phyloP scores from a whole-genome alignment of 2,113 vertebrate genomes.

The Fregetta grallaria region DNA sequence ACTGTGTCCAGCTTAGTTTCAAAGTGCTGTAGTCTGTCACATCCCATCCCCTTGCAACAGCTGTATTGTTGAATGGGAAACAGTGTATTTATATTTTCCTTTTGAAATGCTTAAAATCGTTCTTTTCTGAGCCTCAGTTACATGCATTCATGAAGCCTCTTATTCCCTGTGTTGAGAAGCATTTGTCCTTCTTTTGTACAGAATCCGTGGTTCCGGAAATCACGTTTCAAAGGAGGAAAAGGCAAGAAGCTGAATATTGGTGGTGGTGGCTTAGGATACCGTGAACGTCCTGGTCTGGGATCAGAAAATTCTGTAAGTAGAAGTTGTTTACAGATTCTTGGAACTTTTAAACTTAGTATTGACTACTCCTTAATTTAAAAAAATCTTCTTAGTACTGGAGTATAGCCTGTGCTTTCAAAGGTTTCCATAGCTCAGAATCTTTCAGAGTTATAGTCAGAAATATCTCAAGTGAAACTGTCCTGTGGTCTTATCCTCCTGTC shows the following conservation, averaged over 20 bases:
- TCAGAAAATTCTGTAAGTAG: slow-evolving; percentile 89
- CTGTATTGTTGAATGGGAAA: background rate
- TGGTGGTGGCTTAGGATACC: slow-evolving; percentile 93
- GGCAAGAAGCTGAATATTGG: slow-evolving; percentile 96
- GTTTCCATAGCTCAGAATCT: background rate
- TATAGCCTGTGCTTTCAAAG: background rate
- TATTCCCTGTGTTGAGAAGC: background rate
- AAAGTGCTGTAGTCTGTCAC: background rate
- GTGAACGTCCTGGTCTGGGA: slow-evolving; percentile 92
- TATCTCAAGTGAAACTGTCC: background rate
- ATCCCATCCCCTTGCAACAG: background rate
- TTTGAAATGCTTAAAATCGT: background rate
- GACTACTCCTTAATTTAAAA: background rate
- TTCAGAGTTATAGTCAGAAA: background rate
- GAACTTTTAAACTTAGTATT: background rate
- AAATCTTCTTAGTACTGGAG: background rate
- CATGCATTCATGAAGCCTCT: background rate
- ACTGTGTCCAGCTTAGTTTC: background rate
- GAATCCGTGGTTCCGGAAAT: slow-evolving; percentile 98
- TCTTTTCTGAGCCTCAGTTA: background rate
- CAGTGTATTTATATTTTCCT: background rate
- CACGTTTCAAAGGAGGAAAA: slow-evolving; percentile 94
- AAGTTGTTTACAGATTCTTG: background rate
- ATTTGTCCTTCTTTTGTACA: slow-evolving; percentile 34
- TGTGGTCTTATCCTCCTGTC: background rate